phyloP scores from a whole-genome alignment of 2,113 vertebrate species.

The Psephotus haematonotus region DNA sequence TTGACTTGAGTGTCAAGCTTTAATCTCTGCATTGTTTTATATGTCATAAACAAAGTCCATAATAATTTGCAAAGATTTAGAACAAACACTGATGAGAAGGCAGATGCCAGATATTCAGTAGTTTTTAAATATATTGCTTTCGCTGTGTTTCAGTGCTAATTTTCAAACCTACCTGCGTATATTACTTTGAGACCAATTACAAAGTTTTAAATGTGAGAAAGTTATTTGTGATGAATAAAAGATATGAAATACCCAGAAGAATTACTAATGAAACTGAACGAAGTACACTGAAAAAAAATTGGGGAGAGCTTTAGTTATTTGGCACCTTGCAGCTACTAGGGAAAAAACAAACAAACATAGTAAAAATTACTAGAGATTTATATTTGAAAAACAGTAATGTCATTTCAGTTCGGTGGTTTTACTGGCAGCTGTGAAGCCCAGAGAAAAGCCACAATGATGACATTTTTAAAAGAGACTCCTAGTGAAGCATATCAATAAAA shows the following conservation, averaged over 20 bases:
- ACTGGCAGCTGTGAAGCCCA: not conserved
- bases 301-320: not conserved
- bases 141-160: conserved; percentile 31
- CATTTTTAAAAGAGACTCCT: not conserved
- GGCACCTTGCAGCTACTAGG: not conserved
- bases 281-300: not conserved
- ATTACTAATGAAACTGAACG: not conserved
- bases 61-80: conserved; percentile 20
- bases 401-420: not conserved
- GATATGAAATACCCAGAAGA: not conserved
- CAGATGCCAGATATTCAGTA: conserved; percentile 4
- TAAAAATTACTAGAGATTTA: not conserved
- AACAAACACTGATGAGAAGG: conserved; percentile 25
- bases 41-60: conserved; percentile 24
- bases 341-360: not conserved
- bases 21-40: not conserved
- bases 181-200: not conserved
- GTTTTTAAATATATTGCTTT: conserved; percentile 15
- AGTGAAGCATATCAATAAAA: not conserved
- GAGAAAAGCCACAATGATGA: not conserved
- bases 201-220: not conserved
- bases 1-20: not conserved
- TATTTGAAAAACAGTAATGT: not conserved
- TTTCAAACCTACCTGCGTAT: conserved; percentile 4
- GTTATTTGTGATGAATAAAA: conserved; percentile 5